These are phyloP conservation scores for Elymnias hypermnestra DNA, from an alignment of 1,140 invertebrate species.

Conservation along the genomic window DNA sequence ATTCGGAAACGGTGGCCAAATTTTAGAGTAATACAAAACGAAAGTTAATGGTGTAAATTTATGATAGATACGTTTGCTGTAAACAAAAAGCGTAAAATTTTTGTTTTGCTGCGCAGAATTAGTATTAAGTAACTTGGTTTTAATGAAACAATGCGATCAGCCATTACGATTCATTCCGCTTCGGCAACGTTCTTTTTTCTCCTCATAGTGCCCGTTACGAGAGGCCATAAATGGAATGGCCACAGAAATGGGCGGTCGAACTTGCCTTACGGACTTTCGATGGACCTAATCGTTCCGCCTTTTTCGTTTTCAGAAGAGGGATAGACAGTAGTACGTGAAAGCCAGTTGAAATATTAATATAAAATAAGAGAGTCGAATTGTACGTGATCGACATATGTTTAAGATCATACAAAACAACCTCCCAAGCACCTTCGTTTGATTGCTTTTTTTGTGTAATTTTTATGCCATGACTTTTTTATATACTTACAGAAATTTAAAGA, in stretches of 20 bases:
- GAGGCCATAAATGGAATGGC: conserved; percentile 48
- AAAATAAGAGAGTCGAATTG: conserved; percentile 24
- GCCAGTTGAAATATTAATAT: conserved; percentile 45
- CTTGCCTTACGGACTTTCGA: conserved; percentile 41
- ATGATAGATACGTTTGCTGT: no score
- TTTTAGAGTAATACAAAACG: no score
- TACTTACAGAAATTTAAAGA: no score
- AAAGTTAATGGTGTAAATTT: no score
- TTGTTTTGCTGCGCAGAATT: conserved; percentile 14
- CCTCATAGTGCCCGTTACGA: conserved; percentile 39
- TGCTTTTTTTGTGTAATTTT: no score
- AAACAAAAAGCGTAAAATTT: no score
- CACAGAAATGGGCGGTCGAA: conserved; percentile 35
- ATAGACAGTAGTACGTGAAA: conserved; percentile 32
- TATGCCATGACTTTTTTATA: no score
- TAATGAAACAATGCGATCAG: conserved; percentile 39
- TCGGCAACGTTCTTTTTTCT: conserved; percentile 38
- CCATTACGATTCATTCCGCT: conserved; percentile 45
- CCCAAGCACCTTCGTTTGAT: no score
- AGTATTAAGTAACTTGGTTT: conserved; percentile 31
- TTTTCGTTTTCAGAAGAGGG: conserved; percentile 31
- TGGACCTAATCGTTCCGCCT: conserved; percentile 37
- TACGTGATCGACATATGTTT: conserved; percentile 25
- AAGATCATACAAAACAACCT: no score
- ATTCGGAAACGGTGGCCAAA: no score